A percentile compares a stretch with the other conserved stretches of the same genome.
Evolutionary conservation across 1,140 invertebrate genomes (phyloP).

Genomic region (Listronotus oregonensis): DNA sequence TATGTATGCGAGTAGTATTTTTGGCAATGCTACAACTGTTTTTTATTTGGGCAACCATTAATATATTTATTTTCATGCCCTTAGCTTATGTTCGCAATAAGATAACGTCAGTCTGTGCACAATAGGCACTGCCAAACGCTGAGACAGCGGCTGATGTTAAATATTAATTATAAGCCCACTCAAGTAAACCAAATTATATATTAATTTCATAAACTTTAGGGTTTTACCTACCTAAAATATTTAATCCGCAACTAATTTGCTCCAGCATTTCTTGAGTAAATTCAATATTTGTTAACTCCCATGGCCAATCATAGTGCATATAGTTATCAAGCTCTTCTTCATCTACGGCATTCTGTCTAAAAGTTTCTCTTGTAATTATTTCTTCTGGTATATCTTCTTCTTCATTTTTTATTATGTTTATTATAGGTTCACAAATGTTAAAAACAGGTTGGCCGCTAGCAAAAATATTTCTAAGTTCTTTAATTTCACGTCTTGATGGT

Average conservation of each 20-base stretch:
- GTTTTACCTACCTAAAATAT: constrained; percentile 52
- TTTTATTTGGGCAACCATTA: too few species aligned
- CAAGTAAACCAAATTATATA: too few species aligned
- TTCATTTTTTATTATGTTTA: constrained; percentile 16
- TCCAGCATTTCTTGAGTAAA: constrained; percentile 13
- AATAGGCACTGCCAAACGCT: too few species aligned
- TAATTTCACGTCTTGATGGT: constrained; percentile 55
- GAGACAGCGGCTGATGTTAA: too few species aligned
- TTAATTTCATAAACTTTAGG: too few species aligned
- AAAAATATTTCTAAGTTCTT: constrained; percentile 62
- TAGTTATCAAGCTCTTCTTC: constrained; percentile 55
- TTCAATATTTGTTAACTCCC: constrained; percentile 44
- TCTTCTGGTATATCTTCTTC: constrained; percentile 8
- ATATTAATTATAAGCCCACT: too few species aligned
- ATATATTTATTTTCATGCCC: too few species aligned
- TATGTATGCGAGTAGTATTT: too few species aligned
- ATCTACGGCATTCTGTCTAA: constrained; percentile 49
- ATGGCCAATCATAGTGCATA: constrained; percentile 48
- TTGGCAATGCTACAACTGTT: too few species aligned
- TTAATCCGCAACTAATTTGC: constrained; percentile 49
- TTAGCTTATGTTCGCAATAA: too few species aligned
- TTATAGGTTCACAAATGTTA: constrained; percentile 49
- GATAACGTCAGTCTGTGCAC: too few species aligned
- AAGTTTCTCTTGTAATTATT: constrained; percentile 41
- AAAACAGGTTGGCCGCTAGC: constrained; percentile 60